phyloP scores from a whole-genome alignment of 2,113 vertebrate species.

The Ceuthmochares aereus region DNA sequence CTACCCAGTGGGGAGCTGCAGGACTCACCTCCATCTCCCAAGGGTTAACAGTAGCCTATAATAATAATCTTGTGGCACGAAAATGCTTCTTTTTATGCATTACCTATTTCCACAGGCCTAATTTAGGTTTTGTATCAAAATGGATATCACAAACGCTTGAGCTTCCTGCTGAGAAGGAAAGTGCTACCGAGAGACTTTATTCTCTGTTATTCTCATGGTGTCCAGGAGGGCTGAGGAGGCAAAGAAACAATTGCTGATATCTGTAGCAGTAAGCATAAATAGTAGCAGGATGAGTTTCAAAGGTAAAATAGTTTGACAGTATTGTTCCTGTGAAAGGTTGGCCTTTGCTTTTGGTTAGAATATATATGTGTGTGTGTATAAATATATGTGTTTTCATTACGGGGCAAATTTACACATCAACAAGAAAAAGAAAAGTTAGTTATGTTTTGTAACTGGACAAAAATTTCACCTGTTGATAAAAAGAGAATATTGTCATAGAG shows the following conservation, averaged over 20 bases:
- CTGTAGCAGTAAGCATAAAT: conserved; percentile 10
- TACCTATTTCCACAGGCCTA: conserved; percentile 83
- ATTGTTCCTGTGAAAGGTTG: background rate
- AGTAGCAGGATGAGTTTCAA: background rate
- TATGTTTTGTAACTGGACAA: background rate
- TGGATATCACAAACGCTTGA: conserved; percentile 77
- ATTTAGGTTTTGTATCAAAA: conserved; percentile 83
- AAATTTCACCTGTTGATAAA: background rate
- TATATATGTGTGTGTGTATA: fast-evolving
- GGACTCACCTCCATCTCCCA: conserved; percentile 78
- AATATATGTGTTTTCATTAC: background rate
- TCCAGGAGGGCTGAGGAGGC: conserved; percentile 54
- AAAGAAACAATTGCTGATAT: conserved; percentile 50
- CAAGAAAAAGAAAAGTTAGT: background rate
- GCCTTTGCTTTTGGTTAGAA: conserved; percentile 21
- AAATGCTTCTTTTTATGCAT: conserved; percentile 83
- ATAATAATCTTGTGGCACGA: conserved; percentile 81
- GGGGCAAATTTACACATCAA: background rate
- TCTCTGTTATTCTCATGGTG: conserved; percentile 52
- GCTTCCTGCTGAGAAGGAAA: conserved; percentile 79
- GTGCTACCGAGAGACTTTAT: conserved; percentile 61
- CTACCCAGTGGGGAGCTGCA: conserved; percentile 71
- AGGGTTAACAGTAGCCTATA: conserved; percentile 82
- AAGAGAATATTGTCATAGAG: background rate
- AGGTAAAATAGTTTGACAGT: conserved; percentile 29